Base-by-base conservation (phyloP, 1,140 invertebrate species). In the Grapholita molesta region DNA sequence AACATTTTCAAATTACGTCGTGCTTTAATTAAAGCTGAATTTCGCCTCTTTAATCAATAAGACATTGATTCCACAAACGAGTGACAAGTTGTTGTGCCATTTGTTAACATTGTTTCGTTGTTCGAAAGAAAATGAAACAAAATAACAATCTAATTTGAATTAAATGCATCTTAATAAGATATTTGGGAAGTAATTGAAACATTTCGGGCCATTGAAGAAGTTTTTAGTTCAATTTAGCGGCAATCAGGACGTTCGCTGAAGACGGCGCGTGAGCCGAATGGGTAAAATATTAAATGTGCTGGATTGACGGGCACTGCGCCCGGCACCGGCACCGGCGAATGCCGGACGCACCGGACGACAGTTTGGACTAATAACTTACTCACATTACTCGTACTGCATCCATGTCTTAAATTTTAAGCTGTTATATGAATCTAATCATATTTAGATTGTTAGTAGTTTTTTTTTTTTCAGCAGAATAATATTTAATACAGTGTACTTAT, bases 161-260 rank as follows among this genome's bases (percentile, higher is more conserved):
- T 55, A 76, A 74, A 74, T 74, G 73, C 64, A 75, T 74, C 69
- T 52, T 71, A 52, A 74, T 71, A 38, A 67, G 76, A 80, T 70
- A 67, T 70, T 69, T 68, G 33, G 18, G 48, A 74, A 81, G 85
- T 89, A 88, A 89, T 88, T 88, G 84, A 87, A 86, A 84, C 86
- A 79, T 89, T 91, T 91, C 87, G 78, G 73, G 73, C 80, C 82
- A 85, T 85, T 88, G 82, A 83, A 89, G 81, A 89, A 91, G 86
- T 90, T 91, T 89, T 89, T 91, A 91, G 87, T 89, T 88, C 83
- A 91, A 91, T 89, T 91, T 91, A 88, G 88, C 81, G 77, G 87
- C 87, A 91, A 91, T 91, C 89, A 91, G 82, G 79, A 82, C 83
- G 86, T 78, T 87, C 81, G 87, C 87, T 86, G 85, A 84, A 85